Evolutionary conservation across 2,797 vertebrate species (phyloP).

Genomic region (Crypturellus tataupa): DNA sequence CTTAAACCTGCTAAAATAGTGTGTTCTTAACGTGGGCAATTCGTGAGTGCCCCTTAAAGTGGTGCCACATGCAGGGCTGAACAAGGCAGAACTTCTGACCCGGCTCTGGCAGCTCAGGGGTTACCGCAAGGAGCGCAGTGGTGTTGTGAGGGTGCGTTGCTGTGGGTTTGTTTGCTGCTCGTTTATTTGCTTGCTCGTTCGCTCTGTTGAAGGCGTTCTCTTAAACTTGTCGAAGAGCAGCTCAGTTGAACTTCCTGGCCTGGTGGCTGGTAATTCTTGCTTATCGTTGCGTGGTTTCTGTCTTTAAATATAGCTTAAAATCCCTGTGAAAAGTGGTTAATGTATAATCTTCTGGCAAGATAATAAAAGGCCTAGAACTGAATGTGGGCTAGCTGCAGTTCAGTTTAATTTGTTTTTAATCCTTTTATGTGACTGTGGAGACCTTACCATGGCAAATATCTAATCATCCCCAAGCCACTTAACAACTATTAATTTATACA

Average conservation of each 20-base stretch:
- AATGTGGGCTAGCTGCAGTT: not conserved
- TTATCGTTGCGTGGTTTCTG: not conserved
- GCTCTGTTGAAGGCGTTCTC: not conserved
- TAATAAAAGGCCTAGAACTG: not conserved
- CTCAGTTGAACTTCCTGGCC: not conserved
- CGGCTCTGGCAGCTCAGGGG: not conserved
- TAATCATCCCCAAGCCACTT: not conserved
- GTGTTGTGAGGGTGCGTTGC: not conserved
- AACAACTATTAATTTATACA: not conserved
- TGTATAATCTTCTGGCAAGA: not conserved
- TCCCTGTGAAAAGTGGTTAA: not conserved
- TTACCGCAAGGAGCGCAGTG: fast-evolving
- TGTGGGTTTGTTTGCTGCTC: not conserved
- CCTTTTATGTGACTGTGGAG: not conserved
- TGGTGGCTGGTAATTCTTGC: not conserved
- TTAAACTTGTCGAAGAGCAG: not conserved
- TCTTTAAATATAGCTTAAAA: not conserved
- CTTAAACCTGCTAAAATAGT: not conserved
- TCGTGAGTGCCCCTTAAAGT: fast-evolving
- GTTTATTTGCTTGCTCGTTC: no score
- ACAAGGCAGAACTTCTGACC: not conserved
- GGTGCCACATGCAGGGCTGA: fast-evolving
- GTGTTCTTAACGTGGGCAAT: fast-evolving
- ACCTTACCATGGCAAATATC: not conserved
- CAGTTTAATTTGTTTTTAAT: not conserved